These are phyloP conservation scores for Lasioglossum marginatum DNA, from an alignment of 2,888 invertebrate species.

Conservation along the genomic window DNA sequence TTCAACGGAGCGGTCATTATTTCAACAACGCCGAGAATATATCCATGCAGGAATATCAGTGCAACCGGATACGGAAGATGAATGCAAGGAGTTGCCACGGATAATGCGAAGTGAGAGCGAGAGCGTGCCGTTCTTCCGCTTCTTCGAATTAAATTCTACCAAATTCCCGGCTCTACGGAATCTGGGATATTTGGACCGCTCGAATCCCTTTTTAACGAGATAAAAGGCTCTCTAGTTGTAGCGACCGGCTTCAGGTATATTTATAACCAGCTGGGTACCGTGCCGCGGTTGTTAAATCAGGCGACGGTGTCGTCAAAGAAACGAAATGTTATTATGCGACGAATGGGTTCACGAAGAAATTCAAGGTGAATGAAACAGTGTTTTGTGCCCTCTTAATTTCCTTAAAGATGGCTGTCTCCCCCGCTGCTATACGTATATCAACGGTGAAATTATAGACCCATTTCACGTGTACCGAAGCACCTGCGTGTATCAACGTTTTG, in stretches of 20 bases:
- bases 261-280: slow-evolving; percentile 57
- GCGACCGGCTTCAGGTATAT: slow-evolving; percentile 49
- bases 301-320: slow-evolving; percentile 34
- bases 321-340: not conserved
- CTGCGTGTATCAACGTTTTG: not conserved
- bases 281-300: slow-evolving; percentile 54
- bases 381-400: not conserved
- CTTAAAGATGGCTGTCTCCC: not conserved
- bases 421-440: not conserved
- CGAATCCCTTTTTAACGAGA: slow-evolving; percentile 69
- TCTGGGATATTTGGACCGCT: slow-evolving; percentile 59
- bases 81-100: slow-evolving; percentile 64
- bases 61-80: slow-evolving; percentile 57
- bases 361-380: not conserved
- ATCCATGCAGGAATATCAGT: slow-evolving; percentile 49
- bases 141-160: slow-evolving; percentile 65
- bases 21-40: slow-evolving; percentile 39
- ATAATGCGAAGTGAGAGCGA: slow-evolving; percentile 54
- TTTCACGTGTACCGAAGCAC: not conserved
- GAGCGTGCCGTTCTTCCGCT: slow-evolving; percentile 33
- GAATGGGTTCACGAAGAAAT: not conserved
- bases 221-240: slow-evolving; percentile 52
- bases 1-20: slow-evolving; percentile 34
- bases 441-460: not conserved
- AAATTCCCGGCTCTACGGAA: slow-evolving; percentile 61